Percentiles rank a stretch among this genome's conserved stretches.
phyloP scores from a whole-genome alignment of 2,888 invertebrate genomes.

The Tenthredo livida region DNA sequence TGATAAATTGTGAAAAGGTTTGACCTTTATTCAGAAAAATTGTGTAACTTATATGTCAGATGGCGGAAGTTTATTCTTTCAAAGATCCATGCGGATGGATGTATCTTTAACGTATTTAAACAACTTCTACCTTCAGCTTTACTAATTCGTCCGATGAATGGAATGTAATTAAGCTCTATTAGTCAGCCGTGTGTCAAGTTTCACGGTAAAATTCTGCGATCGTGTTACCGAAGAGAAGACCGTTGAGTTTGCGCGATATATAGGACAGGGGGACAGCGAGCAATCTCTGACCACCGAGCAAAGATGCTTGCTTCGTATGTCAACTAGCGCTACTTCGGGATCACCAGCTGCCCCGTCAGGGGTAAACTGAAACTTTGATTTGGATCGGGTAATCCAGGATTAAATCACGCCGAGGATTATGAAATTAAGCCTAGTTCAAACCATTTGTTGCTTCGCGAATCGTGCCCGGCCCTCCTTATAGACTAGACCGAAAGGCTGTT shows the following conservation, averaged over 20 bases:
- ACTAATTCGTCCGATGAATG: neutral
- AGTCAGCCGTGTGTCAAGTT: constrained; percentile 9
- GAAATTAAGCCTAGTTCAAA: constrained; percentile 36
- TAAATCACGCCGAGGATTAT: constrained; percentile 22
- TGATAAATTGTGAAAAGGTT: neutral
- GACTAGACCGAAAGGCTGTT: neutral
- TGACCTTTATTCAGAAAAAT: neutral
- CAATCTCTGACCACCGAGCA: constrained; percentile 28
- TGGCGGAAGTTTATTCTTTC: neutral
- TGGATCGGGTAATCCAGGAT: constrained; percentile 16
- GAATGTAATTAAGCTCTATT: neutral
- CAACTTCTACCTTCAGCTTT: neutral
- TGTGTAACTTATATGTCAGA: neutral
- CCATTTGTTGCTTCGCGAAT: constrained; percentile 32
- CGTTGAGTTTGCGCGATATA: neutral
- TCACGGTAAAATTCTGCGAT: neutral
- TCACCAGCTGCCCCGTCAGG: neutral
- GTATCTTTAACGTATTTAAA: too few species aligned
- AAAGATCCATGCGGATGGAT: neutral
- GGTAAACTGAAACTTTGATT: constrained; percentile 43
- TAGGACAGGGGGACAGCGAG: neutral
- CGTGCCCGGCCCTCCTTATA: neutral
- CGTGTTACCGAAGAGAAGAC: neutral
- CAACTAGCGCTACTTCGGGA: constrained; percentile 13
- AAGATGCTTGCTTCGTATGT: constrained; percentile 26